A percentile compares a stretch with the other conserved stretches of the same genome.
These are phyloP conservation scores for Hartigia nigra DNA, from an alignment of 2,888 invertebrate species.

Conservation along the genomic window DNA sequence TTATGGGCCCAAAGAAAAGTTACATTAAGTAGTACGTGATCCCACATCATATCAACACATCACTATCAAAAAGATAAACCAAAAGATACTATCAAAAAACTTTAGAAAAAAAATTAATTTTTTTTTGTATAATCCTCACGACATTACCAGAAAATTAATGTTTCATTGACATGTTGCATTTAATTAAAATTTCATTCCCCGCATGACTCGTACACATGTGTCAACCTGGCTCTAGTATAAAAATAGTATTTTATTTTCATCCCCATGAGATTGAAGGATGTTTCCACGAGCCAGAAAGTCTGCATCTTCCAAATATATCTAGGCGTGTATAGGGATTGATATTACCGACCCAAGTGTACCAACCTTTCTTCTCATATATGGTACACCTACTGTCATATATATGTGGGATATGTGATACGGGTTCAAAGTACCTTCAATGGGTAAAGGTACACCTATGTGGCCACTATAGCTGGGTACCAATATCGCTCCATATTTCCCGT, in stretches of 20 bases:
- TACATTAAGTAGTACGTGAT: not conserved
- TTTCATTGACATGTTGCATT: not conserved
- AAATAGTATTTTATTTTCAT: not conserved
- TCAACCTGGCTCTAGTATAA: not conserved
- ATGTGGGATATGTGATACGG: slow-evolving; percentile 1
- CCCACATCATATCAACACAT: not conserved
- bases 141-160: not conserved
- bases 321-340: not conserved
- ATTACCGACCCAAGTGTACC: not conserved
- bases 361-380: not conserved
- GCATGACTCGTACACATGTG: not conserved
- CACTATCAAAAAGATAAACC: not conserved
- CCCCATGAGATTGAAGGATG: not conserved
- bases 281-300: not conserved
- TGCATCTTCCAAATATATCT: not conserved
- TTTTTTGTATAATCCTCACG: not conserved
- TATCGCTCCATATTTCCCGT: slow-evolving; percentile 35
- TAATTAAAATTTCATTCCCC: not conserved
- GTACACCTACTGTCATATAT: not conserved
- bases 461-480: slow-evolving; percentile 23
- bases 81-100: not conserved
- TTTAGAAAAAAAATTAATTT: no score
- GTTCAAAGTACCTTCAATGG: slow-evolving; percentile 2
- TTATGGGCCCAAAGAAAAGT: not conserved
- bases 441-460: slow-evolving; percentile 18